Evolutionary conservation across 2,797 vertebrate species (phyloP), one percentile per base, ranked within the genome.

Genomic region (Eulemur coronatus): DNA sequence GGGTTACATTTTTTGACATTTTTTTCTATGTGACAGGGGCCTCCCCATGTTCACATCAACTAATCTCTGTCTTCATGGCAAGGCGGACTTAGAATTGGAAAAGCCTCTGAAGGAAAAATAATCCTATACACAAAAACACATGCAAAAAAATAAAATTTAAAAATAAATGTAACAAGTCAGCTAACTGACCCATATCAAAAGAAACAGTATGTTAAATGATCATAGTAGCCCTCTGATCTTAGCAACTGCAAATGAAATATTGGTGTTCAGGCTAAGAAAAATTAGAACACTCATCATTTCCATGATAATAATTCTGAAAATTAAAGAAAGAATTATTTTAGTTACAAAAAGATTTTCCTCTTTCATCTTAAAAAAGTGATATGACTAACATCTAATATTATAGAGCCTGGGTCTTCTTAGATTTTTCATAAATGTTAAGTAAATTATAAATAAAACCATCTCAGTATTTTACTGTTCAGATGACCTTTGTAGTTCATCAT

Each of bases 321-420:
- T 86, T 90, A 94, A 87, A 78, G 87, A 76, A 4, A 75, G 41
- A 96, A 95, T 89, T 59, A 84, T 14, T 96, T 97, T 91, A 50
- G 38, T 50, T n/a, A 82, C 84, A 91, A 15, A 93, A 92, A 82
- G 12, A 46, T 20, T 41, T 92, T 75, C 28, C 43, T 41, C 92
- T 93, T 82, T 67, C 55, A 46, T 86, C 65, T 88, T 78, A 28
- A 73, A 94, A 85, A 79, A 65, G 50, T 65, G 20, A 63, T 92
- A n/a, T 85, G 43, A 90, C 41, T 72, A 86, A 67, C 7, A 80
- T 78, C 65, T 72, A 84, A 67, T 73, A 78, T 92, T 76, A 72
- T 5, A 89, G 48, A 88, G 12, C 9, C 26, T 22, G 11, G 35
- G 33, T 4, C 20, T 61, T 85, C 69, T 43, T 73, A 85, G 15